Conservation (phyloP, 2,113 vertebrate genomes). For the Calypte anna region DNA sequence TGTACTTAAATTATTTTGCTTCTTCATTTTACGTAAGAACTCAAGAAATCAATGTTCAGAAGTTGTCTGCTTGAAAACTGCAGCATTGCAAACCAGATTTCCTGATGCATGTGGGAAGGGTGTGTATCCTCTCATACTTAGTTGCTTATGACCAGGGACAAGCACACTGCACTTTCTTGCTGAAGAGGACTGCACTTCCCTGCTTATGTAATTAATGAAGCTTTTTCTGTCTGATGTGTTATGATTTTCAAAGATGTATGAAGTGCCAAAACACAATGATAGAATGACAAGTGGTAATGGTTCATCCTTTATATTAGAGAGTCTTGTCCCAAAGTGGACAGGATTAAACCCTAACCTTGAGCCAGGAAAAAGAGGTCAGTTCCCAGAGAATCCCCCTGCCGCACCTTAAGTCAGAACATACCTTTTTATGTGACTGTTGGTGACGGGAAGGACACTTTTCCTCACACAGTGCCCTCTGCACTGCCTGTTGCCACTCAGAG, state of each 20-base stretch:
- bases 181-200: neutral
- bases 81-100: neutral
- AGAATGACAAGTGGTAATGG: neutral
- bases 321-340: neutral
- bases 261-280: neutral
- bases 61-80: neutral
- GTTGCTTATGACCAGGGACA: neutral
- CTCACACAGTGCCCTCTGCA: neutral
- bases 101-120: neutral
- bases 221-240: neutral
- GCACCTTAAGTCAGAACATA: neutral
- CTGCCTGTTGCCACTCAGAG: neutral
- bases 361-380: neutral
- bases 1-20: neutral
- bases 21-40: neutral
- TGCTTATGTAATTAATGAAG: neutral
- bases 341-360: neutral
- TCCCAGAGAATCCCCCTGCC: neutral
- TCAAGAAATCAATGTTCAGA: neutral
- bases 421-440: neutral
- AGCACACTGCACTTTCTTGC: neutral
- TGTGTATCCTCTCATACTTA: neutral
- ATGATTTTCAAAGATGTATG: neutral
- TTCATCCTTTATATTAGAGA: neutral
- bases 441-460: neutral